Base-by-base conservation (phyloP, 1,140 invertebrate species). In the Apis cerana region DNA sequence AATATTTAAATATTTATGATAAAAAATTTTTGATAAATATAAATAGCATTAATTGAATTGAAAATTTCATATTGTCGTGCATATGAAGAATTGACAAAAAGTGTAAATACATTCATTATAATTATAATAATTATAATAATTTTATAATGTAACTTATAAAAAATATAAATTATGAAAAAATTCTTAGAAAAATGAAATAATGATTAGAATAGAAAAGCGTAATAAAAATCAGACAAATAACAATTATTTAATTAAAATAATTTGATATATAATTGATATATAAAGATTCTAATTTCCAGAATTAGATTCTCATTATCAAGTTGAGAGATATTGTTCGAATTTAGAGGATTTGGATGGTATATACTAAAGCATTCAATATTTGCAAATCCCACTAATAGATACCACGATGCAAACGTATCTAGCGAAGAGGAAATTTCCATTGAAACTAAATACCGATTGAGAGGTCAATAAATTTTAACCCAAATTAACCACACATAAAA, bases 301-400 rank as follows among this genome's bases (percentile, higher is more conserved):
- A 5, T 43, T 11, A 4, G 10, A 43, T 11, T 43, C 33, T 43
- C 19, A 2, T 67, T 65, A 21, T 1, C 33, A 12, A 11, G 5
- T 52, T 70, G 21, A 23, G 48, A 70, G 9, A 48, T 48, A 52
- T 48, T 70, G 48, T 17, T 70, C 13, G 52, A 70, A 70, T 70
- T 70, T 48, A 7, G n/a, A 5, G 68, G 68, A 70, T 70, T 70
- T 70, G 68, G 5, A 43, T 43, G 33, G 21, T 52, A 9, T 15
- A 23, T 10, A 15, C 68, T 70, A 52, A 52, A 70, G 68, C 68
- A 52, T n/a, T 70, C 68, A 54, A 70, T 70, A 70, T 70, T 70
- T 70, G 68, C 48, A 70, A 70, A 70, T 70, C 48, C 48, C 68
- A 70, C 15, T 70, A 70, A 70, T 70, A 70, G 68, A 52, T 70